A percentile compares a stretch with the other conserved stretches of the same genome.
phyloP scores from a whole-genome alignment of 1,140 invertebrate species.

The Spodoptera frugiperda region DNA sequence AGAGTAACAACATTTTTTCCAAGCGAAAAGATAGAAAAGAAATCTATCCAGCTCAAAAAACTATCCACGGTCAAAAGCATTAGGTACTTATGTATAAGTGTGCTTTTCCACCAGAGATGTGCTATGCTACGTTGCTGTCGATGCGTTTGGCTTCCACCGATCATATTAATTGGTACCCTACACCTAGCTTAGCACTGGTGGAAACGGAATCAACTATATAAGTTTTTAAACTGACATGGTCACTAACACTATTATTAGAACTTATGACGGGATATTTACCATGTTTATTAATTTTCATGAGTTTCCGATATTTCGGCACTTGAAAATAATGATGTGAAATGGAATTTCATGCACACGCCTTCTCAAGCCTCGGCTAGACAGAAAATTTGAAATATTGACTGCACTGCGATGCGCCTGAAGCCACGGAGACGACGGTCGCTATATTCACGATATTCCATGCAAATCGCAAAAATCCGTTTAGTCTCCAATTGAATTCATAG shows the following conservation, averaged over 20 bases:
- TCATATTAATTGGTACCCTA: too few species aligned
- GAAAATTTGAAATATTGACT: constrained; percentile 62
- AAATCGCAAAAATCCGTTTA: constrained; percentile 56
- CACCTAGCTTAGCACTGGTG: too few species aligned
- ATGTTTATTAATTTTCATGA: too few species aligned
- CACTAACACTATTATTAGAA: too few species aligned
- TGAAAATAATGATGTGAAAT: constrained; percentile 75
- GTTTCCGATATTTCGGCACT: too few species aligned
- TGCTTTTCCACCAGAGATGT: too few species aligned
- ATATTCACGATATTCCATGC: constrained; percentile 51
- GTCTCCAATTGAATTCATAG: constrained; percentile 43
- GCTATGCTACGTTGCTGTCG: too few species aligned
- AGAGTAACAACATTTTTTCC: background rate
- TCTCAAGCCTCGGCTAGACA: constrained; percentile 39
- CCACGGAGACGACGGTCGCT: constrained; percentile 14
- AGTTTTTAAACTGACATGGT: too few species aligned
- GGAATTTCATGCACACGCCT: constrained; percentile 60
- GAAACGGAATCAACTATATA: too few species aligned
- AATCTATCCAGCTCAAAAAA: background rate
- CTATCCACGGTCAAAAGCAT: background rate
- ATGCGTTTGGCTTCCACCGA: too few species aligned
- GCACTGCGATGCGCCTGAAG: constrained; percentile 20
- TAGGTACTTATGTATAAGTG: too few species aligned
- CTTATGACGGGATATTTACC: too few species aligned
- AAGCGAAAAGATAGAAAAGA: background rate